Evolutionary conservation across 1,140 invertebrate species (phyloP).

Genomic region (Hypothenemus hampei): DNA sequence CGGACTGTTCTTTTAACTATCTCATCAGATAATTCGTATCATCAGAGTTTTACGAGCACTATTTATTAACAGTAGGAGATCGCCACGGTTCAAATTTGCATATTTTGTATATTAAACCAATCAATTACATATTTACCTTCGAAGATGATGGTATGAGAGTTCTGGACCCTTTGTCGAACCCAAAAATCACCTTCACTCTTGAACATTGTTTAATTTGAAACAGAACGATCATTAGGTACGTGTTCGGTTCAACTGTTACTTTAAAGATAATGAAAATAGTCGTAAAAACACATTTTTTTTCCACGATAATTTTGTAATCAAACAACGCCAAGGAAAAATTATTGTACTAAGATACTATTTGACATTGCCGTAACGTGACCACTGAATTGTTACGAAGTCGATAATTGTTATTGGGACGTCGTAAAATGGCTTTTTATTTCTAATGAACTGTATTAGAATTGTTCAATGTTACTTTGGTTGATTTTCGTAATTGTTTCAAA

Average conservation of each 20-base stretch:
- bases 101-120: too few relatives aligned
- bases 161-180: constrained; percentile 8
- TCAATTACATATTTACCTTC: constrained; percentile 17
- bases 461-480: too few relatives aligned
- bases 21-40: constrained; percentile 9
- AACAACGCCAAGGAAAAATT: constrained; percentile 17
- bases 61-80: not conserved
- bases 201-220: constrained; percentile 7
- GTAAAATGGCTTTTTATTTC: too few relatives aligned
- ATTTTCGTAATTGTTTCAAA: not conserved
- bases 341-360: not conserved
- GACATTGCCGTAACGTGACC: constrained; percentile 6
- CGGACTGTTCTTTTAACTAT: constrained; percentile 18
- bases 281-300: constrained; percentile 10
- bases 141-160: constrained; percentile 9
- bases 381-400: not conserved
- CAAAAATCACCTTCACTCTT: constrained; percentile 15
- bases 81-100: too few relatives aligned
- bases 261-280: not conserved
- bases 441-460: too few relatives aligned
- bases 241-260: too few relatives aligned
- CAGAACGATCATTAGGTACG: not conserved
- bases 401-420: not conserved
- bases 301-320: constrained; percentile 20
- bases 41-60: not conserved